Evolutionary conservation across 2,113 vertebrate genomes (phyloP).

Genomic region (Gadus macrocephalus): DNA sequence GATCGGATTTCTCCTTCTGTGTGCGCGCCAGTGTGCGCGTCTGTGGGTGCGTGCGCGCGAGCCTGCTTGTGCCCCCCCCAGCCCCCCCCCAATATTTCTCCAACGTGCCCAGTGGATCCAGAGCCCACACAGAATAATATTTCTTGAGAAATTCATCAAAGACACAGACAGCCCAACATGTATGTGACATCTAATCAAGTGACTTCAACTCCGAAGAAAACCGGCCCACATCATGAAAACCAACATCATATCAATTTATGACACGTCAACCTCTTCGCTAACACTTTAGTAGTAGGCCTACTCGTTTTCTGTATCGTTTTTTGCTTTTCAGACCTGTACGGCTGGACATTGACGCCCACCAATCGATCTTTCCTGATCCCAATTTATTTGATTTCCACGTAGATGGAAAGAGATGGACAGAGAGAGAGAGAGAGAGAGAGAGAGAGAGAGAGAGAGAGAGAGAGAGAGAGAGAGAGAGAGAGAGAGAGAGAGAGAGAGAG

Average conservation of each 20-base stretch:
- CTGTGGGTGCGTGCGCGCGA: not conserved
- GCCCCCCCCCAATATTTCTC: slow-evolving; percentile 25
- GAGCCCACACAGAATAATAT: slow-evolving; percentile 5
- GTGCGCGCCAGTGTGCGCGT: slow-evolving; percentile 19
- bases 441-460: slow-evolving; percentile 8
- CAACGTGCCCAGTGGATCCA: slow-evolving; percentile 51
- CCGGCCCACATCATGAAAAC: not conserved
- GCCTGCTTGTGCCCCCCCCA: slow-evolving; percentile 1
- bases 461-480: slow-evolving; percentile 13
- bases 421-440: slow-evolving; percentile 19
- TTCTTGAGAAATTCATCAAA: not conserved
- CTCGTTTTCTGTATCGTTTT: not conserved
- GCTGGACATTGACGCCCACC: slow-evolving; percentile 21
- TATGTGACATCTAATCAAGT: slow-evolving; percentile 20
- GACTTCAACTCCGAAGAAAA: slow-evolving; percentile 10
- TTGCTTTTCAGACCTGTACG: not conserved
- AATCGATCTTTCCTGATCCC: slow-evolving; percentile 41
- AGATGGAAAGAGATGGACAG: slow-evolving; percentile 29
- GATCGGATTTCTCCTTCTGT: slow-evolving; percentile 59
- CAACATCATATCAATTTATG: not conserved
- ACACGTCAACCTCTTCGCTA: not conserved
- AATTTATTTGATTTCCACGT: slow-evolving; percentile 69
- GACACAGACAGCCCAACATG: slow-evolving; percentile 1
- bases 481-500: slow-evolving; percentile 18
- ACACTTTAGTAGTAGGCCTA: too few relatives aligned